phyloP scores from a whole-genome alignment of 2,797 vertebrate species.

The Takifugu rubripes region DNA sequence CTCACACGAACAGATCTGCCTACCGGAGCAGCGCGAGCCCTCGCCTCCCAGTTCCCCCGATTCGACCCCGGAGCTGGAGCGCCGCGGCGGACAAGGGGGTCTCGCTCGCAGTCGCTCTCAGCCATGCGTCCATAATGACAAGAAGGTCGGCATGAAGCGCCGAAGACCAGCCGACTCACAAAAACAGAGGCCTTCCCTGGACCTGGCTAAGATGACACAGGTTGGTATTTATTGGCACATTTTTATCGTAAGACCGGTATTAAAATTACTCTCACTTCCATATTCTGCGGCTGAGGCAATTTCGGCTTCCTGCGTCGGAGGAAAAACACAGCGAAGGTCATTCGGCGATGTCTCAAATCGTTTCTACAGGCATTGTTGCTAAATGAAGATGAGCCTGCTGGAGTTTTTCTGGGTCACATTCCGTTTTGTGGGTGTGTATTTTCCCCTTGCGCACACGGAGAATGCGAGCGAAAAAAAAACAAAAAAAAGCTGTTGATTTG shows the following conservation, averaged over 20 bases:
- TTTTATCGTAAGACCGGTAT: background rate
- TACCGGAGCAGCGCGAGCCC: conserved; percentile 68
- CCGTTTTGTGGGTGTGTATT: conserved; percentile 28
- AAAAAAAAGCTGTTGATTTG: conserved; percentile 13
- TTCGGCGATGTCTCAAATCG: conserved; percentile 43
- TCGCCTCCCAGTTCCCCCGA: conserved; percentile 82
- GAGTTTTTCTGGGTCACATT: conserved; percentile 40
- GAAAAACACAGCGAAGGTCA: conserved; percentile 51
- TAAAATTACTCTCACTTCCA: conserved; percentile 18
- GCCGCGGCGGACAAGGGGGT: conserved; percentile 73
- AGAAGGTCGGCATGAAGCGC: conserved; percentile 88
- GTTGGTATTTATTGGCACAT: conserved; percentile 59
- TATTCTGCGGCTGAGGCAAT: conserved; percentile 24
- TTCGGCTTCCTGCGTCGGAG: conserved; percentile 26
- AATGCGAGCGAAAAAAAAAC: background rate
- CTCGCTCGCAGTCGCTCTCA: conserved; percentile 89
- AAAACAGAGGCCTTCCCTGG: conserved; percentile 89
- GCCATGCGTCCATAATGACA: conserved; percentile 89
- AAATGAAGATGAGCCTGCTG: conserved; percentile 29
- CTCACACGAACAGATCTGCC: conserved; percentile 85
- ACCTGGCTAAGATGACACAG: conserved; percentile 97
- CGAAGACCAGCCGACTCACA: conserved; percentile 82
- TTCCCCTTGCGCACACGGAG: conserved; percentile 5
- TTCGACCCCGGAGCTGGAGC: conserved; percentile 83
- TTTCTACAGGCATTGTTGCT: conserved; percentile 40